phyloP scores from a whole-genome alignment of 2,888 invertebrate species.

The Apotomis betuletana region DNA sequence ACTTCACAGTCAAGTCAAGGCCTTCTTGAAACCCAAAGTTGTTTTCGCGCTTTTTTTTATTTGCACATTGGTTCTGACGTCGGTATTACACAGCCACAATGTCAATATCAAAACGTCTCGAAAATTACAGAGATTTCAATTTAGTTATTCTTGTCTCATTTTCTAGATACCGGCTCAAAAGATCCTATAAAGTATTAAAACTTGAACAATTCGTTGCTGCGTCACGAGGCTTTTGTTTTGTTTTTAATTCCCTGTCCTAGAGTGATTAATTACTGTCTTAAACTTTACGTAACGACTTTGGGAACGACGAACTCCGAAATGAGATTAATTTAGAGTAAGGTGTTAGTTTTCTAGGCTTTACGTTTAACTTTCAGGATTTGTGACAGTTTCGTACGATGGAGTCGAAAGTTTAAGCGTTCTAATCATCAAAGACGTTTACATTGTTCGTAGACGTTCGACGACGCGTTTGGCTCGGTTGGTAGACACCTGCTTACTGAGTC shows the following conservation, averaged over 20 bases:
- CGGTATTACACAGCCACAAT: no score
- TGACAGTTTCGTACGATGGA: slow-evolving; percentile 1
- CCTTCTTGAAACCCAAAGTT: no score
- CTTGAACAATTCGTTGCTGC: slow-evolving; percentile 15
- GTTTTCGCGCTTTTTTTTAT: no score
- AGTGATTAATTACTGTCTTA: slow-evolving; percentile 32
- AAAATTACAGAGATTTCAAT: no score
- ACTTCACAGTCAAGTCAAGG: no score
- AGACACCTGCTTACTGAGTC: no score
- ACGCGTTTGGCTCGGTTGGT: no score
- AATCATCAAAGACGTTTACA: slow-evolving; percentile 3
- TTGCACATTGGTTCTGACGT: no score
- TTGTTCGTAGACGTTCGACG: no score
- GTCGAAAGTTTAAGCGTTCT: neutral
- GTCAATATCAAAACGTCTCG: no score
- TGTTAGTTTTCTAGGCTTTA: slow-evolving; percentile 11
- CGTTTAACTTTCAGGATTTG: slow-evolving; percentile 8
- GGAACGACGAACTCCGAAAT: neutral
- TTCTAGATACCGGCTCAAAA: slow-evolving; percentile 11
- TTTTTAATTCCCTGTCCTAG: slow-evolving; percentile 19
- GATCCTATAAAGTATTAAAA: slow-evolving; percentile 35
- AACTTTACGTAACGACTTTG: slow-evolving; percentile 26
- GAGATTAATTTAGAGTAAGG: slow-evolving; percentile 6
- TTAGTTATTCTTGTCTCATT: no score
- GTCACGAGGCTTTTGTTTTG: slow-evolving; percentile 34